Conservation (phyloP, 1,140 invertebrate species). For the Colletes latitarsis region DNA sequence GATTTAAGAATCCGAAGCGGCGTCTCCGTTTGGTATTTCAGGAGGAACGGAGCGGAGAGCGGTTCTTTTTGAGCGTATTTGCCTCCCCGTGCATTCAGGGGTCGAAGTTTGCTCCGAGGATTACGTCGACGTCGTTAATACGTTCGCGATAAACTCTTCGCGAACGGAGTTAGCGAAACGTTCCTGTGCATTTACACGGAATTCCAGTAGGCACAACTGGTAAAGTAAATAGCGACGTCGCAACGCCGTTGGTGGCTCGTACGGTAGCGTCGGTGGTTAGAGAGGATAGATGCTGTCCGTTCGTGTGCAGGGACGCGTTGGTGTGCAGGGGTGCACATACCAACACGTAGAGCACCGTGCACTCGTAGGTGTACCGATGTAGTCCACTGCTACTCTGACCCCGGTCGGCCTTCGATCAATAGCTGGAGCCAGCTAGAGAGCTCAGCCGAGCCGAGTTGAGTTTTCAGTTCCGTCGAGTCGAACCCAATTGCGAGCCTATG, state of each 20-base stretch:
- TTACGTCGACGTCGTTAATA: not conserved
- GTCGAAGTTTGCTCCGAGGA: too few relatives aligned
- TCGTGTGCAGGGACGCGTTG: slow-evolving; percentile 47
- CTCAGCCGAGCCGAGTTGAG: slow-evolving; percentile 73
- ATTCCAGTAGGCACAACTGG: slow-evolving; percentile 63
- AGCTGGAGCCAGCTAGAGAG: slow-evolving; percentile 77
- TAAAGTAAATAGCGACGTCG: slow-evolving; percentile 61
- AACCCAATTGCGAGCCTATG: slow-evolving; percentile 53
- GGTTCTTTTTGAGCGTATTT: too few relatives aligned
- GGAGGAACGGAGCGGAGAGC: too few relatives aligned
- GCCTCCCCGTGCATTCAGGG: too few relatives aligned
- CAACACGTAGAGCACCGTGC: slow-evolving; percentile 54
- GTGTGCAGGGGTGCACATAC: slow-evolving; percentile 63
- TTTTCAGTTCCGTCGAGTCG: slow-evolving; percentile 67
- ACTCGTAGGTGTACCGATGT: slow-evolving; percentile 73
- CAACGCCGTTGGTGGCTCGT: slow-evolving; percentile 46
- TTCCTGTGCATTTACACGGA: slow-evolving; percentile 65
- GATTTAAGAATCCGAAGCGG: too few relatives aligned
- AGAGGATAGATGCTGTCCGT: slow-evolving; percentile 53
- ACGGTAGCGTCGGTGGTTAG: slow-evolving; percentile 49
- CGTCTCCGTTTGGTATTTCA: too few relatives aligned
- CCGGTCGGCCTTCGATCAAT: slow-evolving; percentile 80
- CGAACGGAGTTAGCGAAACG: slow-evolving; percentile 2
- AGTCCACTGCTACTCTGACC: slow-evolving; percentile 79
- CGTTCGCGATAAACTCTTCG: not conserved